Evolutionary conservation across 1,140 invertebrate species (phyloP), one percentile per base, ranked within the genome.

Genomic region (Plodia interpunctella): DNA sequence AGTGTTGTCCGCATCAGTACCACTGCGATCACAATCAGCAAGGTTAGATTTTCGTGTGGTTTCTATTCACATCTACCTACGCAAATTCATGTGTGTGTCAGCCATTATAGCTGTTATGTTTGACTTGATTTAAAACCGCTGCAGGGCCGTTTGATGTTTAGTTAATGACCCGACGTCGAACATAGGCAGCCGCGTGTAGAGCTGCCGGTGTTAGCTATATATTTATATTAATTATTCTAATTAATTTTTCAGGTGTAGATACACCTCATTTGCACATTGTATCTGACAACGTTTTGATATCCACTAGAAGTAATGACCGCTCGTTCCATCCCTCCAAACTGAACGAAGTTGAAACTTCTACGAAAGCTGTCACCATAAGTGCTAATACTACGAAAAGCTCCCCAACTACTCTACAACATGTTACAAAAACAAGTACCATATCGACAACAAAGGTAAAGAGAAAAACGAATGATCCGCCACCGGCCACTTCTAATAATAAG

Each of bases 1-100:
- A 96, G 74, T 97, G 96, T 80, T 97, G 96, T 80, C 95, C 96
- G 18, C 93, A 94, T 44, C 95, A 94, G 70, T 97, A 97, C 74
- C 93, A 95, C 67, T 96, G 95, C 72, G 93, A 78, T 13, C 73
- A 79, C 55, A 21, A 49, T 1, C 57, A 66, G 28, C 58, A 57
- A 17, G 63, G 66, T 57, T 65, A 69, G 13, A 52, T 53, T 10
- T 58, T n/a, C n/a, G n/a, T n/a, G n/a, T n/a, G n/a, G n/a, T n/a
- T n/a, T n/a, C n/a, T n/a, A n/a, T n/a, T n/a, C n/a, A n/a, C n/a
- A n/a, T n/a, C n/a, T n/a, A n/a, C n/a, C n/a, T n/a, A n/a, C n/a
- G n/a, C n/a, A n/a, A n/a, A n/a, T n/a, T n/a, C n/a, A n/a, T n/a
- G n/a, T n/a, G n/a, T n/a, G n/a, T n/a, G n/a, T n/a, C n/a, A n/a